Evolutionary conservation across 1,140 invertebrate genomes (phyloP).

Genomic region (Maconellicoccus hirsutus): DNA sequence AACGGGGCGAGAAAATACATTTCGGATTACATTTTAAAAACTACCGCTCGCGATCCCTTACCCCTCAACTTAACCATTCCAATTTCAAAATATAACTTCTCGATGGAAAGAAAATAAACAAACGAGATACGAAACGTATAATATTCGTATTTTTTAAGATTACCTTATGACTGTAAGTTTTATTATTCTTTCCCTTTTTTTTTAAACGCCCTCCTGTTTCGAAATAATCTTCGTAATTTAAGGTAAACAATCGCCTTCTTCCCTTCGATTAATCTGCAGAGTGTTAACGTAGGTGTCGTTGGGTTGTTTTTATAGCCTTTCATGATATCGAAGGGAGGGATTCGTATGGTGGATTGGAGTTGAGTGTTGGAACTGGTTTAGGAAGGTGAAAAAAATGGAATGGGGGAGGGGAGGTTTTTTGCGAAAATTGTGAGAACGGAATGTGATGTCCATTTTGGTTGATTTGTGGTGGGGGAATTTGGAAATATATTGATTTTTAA

Average conservation of each 20-base stretch:
- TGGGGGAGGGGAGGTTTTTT: too few species aligned
- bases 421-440: too few species aligned
- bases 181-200: slow-evolving; percentile 3
- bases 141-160: slow-evolving; percentile 10
- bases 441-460: too few species aligned
- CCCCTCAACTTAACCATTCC: background rate
- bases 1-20: slow-evolving; percentile 22
- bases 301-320: background rate
- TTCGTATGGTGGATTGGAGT: too few species aligned
- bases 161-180: background rate
- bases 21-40: slow-evolving; percentile 22
- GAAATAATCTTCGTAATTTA: slow-evolving; percentile 5
- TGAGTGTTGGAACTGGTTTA: too few species aligned
- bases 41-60: background rate
- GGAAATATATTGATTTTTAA: too few species aligned
- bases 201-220: background rate
- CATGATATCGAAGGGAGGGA: too few species aligned
- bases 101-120: slow-evolving; percentile 20
- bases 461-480: too few species aligned
- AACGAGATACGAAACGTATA: slow-evolving; percentile 12
- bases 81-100: slow-evolving; percentile 22
- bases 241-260: background rate
- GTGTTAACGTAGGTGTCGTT: background rate
- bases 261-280: background rate
- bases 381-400: too few species aligned